phyloP scores from a whole-genome alignment of 2,113 vertebrate species.

The Saccopteryx leptura region DNA sequence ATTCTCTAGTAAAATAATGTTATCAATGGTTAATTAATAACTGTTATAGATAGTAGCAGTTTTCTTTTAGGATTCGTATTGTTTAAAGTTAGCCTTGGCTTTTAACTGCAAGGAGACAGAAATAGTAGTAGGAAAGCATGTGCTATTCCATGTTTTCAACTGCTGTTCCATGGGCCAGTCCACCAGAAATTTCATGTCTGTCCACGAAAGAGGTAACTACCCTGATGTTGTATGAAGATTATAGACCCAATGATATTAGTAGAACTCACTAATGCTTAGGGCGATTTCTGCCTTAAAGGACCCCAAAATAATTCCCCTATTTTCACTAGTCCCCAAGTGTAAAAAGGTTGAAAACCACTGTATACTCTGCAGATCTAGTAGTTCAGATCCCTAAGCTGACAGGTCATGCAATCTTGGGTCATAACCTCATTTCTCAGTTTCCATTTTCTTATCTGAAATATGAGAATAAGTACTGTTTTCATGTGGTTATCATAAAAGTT shows the following conservation, averaged over 20 bases:
- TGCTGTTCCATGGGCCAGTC: too few species aligned
- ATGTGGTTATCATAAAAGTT: background rate
- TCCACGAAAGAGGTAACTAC: too few species aligned
- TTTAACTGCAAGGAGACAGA: background rate
- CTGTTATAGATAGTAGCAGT: background rate
- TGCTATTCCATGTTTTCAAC: background rate
- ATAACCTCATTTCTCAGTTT: background rate
- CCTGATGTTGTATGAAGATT: too few species aligned
- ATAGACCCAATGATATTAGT: too few species aligned
- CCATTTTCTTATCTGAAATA: background rate
- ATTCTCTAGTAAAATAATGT: background rate
- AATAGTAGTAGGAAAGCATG: background rate
- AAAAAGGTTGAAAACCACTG: too few species aligned
- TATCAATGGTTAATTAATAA: background rate
- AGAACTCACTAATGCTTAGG: too few species aligned
- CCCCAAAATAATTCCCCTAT: too few species aligned
- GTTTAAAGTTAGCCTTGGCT: background rate
- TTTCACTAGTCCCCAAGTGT: too few species aligned
- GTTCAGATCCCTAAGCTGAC: background rate
- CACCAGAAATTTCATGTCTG: too few species aligned
- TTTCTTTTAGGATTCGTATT: background rate
- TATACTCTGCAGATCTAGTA: background rate
- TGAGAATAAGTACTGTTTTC: background rate
- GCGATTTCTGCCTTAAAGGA: too few species aligned
- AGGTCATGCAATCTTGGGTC: background rate